Base-by-base conservation (phyloP, 2,888 invertebrate genomes). In the Andricus curvator region DNA sequence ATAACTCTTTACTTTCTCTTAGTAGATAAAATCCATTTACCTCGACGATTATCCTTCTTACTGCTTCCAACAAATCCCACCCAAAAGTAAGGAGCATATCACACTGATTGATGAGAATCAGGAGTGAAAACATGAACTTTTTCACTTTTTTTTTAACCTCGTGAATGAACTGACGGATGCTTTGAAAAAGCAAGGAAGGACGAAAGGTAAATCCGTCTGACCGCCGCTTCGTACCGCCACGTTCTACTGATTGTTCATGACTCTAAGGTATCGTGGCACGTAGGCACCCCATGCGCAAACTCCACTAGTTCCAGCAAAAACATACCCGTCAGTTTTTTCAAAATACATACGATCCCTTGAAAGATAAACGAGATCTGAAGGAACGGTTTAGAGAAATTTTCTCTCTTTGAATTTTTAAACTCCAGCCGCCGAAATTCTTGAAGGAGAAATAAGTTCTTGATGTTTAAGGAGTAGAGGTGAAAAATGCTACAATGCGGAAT, bases 131-230 rank as follows among this genome's bases (percentile, higher is more conserved):
- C 17, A 33, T 37, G 51, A 37, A 20, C 33, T 74, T 37, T 74
- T 13, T 33, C 15, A 22, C 22, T 56, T n/a, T 56, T 2, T 22
- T 22, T 60, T 60, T 60, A 33, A 33, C 29, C 56, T 37, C 74
- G 74, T 74, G 56, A 5, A 64, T 64, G 17, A 25, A 48, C 44
- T 70, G 25, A 29, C 11, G 17, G 5, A 70, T 56, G n/a, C 20
- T 25, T 20, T 33, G n/a, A 4, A 33, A 11, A 2, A 4, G 33
- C 13, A n/a, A 56, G 13, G 6, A n/a, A n/a, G n/a, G n/a, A 74
- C n/a, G 33, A 74, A 37, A n/a, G 74, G 74, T 74, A 74, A 56
- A 74, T 37, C 6, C 33, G 51, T 56, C 74, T 56, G 51, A 56
- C 29, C 74, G 37, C 74, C 29, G 33, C 20, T 56, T 74, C 33